phyloP scores from a whole-genome alignment of 2,113 vertebrate species.

The Oreochromis aureus region DNA sequence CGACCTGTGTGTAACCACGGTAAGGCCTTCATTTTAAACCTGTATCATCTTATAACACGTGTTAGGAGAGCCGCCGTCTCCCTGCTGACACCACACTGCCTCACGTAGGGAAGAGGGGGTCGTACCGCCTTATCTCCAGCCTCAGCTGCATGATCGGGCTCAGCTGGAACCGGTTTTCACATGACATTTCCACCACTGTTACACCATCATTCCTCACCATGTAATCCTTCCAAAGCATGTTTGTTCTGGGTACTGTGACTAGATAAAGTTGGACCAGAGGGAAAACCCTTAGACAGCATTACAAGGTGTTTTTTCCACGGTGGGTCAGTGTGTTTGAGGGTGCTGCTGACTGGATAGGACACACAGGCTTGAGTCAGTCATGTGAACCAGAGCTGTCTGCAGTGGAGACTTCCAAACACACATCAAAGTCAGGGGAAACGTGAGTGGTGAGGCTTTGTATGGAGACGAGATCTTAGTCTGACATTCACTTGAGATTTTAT shows the following conservation, averaged over 20 bases:
- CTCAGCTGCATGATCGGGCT: not conserved
- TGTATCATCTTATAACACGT: conserved; percentile 5
- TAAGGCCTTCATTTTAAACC: not conserved
- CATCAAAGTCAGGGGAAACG: not conserved
- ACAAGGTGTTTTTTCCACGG: not conserved
- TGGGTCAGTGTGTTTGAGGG: not conserved
- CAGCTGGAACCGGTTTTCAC: not conserved
- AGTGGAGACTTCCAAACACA: not conserved
- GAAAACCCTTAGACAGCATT: not conserved
- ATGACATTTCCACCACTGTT: not conserved
- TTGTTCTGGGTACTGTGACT: not conserved
- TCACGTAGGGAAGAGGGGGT: not conserved
- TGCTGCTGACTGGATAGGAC: not conserved
- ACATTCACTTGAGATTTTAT: not conserved
- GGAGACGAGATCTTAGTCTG: not conserved
- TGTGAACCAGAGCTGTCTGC: not conserved
- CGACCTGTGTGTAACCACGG: not conserved
- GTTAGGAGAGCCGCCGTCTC: not conserved
- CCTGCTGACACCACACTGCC: not conserved
- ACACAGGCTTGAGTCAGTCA: not conserved
- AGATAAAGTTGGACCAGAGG: not conserved
- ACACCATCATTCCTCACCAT: not conserved
- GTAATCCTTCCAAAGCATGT: not conserved
- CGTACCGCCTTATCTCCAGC: not conserved
- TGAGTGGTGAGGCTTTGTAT: not conserved